phyloP scores from a whole-genome alignment of 2,888 invertebrate genomes.

The Trichogramma dendrolimi region DNA sequence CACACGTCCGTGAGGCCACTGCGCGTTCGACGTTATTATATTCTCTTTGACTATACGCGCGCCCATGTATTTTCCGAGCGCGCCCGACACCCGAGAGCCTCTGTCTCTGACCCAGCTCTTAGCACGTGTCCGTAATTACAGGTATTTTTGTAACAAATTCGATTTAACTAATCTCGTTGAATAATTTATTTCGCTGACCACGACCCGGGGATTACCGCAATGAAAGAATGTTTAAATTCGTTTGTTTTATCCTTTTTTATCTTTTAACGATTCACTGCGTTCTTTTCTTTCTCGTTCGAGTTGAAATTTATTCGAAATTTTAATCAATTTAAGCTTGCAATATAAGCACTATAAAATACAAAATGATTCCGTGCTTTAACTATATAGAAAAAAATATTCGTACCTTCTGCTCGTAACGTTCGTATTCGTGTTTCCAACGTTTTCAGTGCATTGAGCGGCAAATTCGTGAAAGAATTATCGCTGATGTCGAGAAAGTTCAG shows the following conservation, averaged over 20 bases:
- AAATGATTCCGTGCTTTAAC: neutral
- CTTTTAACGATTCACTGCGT: neutral
- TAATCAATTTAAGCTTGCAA: neutral
- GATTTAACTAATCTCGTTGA: no score
- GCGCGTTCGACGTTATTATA: no score
- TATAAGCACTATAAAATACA: conserved; percentile 1
- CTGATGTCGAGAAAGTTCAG: conserved; percentile 74
- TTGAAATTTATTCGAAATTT: neutral
- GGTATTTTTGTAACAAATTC: no score
- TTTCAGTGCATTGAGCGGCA: conserved; percentile 72
- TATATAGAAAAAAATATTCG: conserved; percentile 38
- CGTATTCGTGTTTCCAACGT: conserved; percentile 80
- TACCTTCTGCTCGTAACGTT: conserved; percentile 76
- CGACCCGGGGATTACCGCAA: neutral
- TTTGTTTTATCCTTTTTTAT: neutral
- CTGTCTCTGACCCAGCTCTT: no score
- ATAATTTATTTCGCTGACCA: no score
- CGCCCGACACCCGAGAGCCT: no score
- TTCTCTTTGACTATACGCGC: no score
- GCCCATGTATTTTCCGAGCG: no score
- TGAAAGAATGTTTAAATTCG: neutral
- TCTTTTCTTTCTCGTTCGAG: neutral
- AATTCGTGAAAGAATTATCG: conserved; percentile 75
- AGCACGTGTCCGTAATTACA: no score
- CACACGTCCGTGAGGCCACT: no score